phyloP scores from a whole-genome alignment of 2,113 vertebrate genomes.

The Elephas maximus region DNA sequence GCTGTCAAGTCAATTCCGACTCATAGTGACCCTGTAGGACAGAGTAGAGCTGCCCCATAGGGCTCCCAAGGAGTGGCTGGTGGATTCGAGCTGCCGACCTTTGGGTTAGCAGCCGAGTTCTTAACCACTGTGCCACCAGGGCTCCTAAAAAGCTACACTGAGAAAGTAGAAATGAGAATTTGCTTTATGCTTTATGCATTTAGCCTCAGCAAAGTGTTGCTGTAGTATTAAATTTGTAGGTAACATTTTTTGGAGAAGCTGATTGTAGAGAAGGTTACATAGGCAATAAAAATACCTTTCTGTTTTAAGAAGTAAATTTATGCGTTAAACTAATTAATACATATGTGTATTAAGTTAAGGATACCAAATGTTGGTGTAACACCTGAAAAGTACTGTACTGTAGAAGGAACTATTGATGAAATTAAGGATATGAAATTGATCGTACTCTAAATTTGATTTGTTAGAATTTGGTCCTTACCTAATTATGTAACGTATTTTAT shows the following conservation, averaged over 20 bases:
- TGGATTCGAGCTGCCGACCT: too few relatives aligned
- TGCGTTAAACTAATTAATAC: constrained; percentile 61
- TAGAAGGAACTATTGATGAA: constrained; percentile 11
- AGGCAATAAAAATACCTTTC: constrained; percentile 66
- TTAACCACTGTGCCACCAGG: too few relatives aligned
- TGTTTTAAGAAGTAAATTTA: constrained; percentile 61
- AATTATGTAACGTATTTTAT: constrained; percentile 53
- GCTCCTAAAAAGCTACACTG: background rate
- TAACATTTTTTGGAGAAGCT: constrained; percentile 61
- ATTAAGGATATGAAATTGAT: background rate
- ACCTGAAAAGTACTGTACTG: background rate
- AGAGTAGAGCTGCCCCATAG: too few relatives aligned
- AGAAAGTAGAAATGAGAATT: constrained; percentile 62
- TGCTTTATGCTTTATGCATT: constrained; percentile 31
- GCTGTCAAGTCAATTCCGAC: too few relatives aligned
- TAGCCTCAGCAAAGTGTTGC: constrained; percentile 57
- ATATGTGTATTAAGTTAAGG: constrained; percentile 23
- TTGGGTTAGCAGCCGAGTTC: too few relatives aligned
- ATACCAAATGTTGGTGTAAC: constrained; percentile 17
- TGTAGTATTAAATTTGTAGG: constrained; percentile 61
- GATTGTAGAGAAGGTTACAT: constrained; percentile 38
- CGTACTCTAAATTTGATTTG: constrained; percentile 28
- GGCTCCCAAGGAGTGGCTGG: too few relatives aligned
- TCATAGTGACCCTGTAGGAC: too few relatives aligned
- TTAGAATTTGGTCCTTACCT: constrained; percentile 1